phyloP scores from a whole-genome alignment of 2,113 vertebrate species.

The Serranochromis macrocephalus region DNA sequence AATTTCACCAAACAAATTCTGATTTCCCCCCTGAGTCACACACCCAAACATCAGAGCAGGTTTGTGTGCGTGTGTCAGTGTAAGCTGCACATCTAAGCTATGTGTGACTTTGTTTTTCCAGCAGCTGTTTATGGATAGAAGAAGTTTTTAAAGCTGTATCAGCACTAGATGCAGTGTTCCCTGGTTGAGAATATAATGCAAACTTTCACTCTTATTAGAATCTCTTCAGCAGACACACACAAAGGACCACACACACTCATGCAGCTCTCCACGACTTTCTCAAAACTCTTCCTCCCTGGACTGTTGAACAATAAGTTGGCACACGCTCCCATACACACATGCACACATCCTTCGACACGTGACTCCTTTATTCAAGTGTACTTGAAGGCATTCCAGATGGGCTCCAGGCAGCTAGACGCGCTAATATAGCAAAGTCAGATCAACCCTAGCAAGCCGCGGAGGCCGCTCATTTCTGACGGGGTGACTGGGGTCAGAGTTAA shows the following conservation, averaged over 20 bases:
- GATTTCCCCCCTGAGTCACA: background rate
- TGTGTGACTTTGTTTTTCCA: background rate
- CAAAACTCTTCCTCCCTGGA: slow-evolving; percentile 16
- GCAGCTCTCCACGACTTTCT: background rate
- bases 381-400: slow-evolving; percentile 44
- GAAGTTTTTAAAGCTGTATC: background rate
- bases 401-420: slow-evolving; percentile 14
- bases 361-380: slow-evolving; percentile 6
- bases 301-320: slow-evolving; percentile 51
- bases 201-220: background rate
- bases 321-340: slow-evolving; percentile 2
- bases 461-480: slow-evolving; percentile 3
- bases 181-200: background rate
- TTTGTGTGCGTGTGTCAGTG: background rate
- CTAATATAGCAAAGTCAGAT: background rate
- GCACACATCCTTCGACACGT: background rate
- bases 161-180: background rate
- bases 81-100: background rate
- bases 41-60: background rate
- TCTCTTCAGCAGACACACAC: background rate
- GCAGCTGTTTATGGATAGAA: background rate
- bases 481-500: slow-evolving; percentile 25
- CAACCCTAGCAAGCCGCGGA: background rate
- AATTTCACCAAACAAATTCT: background rate
- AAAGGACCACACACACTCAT: background rate